Evolutionary conservation across 2,113 vertebrate species (phyloP).

Genomic region (human (Homo sapiens)): GRCh38 chr1:113411501-113412000

Average conservation of each 20-base stretch:
- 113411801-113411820: neutral
- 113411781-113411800: neutral
- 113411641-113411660: conserved; percentile 26
- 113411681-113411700: conserved; percentile 29
- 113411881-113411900: too few relatives aligned
- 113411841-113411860: neutral
- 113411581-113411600: neutral
- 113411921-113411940: too few relatives aligned
- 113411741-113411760: neutral
- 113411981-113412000: too few relatives aligned
- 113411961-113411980: too few relatives aligned
- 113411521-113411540: conserved; percentile 11
- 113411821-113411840: neutral
- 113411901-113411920: too few relatives aligned
- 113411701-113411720: neutral
- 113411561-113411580: neutral
- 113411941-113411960: too few relatives aligned
- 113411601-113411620: conserved; percentile 14
- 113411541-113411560: neutral
- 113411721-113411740: neutral
- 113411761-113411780: neutral
- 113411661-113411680: conserved; percentile 17
- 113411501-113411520: conserved; percentile 19
- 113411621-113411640: conserved; percentile 40
- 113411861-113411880: neutral